Evolutionary conservation across 1,140 invertebrate genomes (phyloP), one percentile per base, ranked within the genome.

Genomic region (Calosoma granatense): DNA sequence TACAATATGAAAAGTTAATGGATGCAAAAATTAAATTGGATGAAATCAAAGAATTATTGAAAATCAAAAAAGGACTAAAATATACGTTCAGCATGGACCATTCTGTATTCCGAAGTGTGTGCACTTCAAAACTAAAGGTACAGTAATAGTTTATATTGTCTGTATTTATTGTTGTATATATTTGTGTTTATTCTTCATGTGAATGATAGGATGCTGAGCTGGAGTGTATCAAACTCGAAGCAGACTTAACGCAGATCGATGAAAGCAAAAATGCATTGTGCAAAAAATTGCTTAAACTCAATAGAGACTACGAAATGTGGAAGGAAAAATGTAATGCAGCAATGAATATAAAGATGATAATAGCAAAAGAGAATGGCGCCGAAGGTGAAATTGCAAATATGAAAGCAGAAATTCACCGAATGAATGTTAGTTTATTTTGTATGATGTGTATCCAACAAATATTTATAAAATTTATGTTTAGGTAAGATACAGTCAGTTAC

Each of bases 331-430:
- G 83, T 51, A 78, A 85, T 65, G 65, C 88, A 60, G 81, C 84
- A 1, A 76, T 79, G 39, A 86, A 90, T 66, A 78, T 84, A 0
- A 81, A 83, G 58, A 79, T 78, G 63, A 81, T 76, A 58, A 77
- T 87, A 3, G 80, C 82, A 57, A 74, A 80, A 39, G 84, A 86
- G 57, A 78, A 81, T 55, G 76, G 78, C n/a, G 71, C 74, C n/a
- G 76, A 70, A 19, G 83, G 84, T 1, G 87, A 88, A 68, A 78
- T 88, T 51, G 80, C 80, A 6, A 72, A 73, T 14, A 88, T 92
- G 86, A 86, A 81, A 69, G 76, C 74, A 53, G 88, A 90, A 74
- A 90, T 92, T 66, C 88, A 90, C 65, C 79, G 84, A 63, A 92
- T 92, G 89, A 79, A 87, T 71, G 83, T 86, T 57, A 67, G 60